Conservation (phyloP, 1,140 invertebrate genomes). For the Drosophila kikkawai region DNA sequence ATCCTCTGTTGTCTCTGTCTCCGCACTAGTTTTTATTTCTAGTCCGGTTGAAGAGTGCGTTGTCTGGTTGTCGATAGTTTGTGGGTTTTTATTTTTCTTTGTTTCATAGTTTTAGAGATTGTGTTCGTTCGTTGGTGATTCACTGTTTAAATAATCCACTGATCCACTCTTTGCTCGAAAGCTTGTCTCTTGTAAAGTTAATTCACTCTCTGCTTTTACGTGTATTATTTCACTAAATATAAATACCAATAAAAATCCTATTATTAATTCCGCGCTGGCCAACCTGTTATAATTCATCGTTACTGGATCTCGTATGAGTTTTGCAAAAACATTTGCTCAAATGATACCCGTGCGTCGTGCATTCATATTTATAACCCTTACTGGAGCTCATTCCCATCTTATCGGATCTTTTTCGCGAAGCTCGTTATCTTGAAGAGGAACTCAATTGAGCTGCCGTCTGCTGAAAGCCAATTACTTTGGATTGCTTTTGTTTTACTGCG, state of each 20-base stretch:
- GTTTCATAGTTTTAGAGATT: not conserved
- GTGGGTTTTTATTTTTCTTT: not conserved
- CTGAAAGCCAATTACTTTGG: constrained; percentile 33
- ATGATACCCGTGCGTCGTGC: constrained; percentile 28
- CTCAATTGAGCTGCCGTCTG: constrained; percentile 22
- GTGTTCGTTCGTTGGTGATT: not conserved
- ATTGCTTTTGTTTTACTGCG: constrained; percentile 30
- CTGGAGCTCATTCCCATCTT: constrained; percentile 29
- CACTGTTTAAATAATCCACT: not conserved
- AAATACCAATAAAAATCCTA: not conserved
- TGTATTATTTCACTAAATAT: constrained; percentile 5
- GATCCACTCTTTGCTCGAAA: not conserved
- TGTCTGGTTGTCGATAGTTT: not conserved
- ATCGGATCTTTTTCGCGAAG: constrained; percentile 33
- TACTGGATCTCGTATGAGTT: constrained; percentile 21
- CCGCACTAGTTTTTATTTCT: not conserved
- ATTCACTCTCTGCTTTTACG: not conserved
- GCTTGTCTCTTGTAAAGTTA: not conserved
- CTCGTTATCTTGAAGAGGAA: constrained; percentile 45
- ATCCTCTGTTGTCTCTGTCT: not conserved
- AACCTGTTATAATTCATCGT: constrained; percentile 6
- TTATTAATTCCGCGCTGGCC: not conserved
- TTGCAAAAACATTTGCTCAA: constrained; percentile 20
- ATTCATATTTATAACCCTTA: constrained; percentile 36
- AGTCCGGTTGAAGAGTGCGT: not conserved